A percentile compares a stretch with the other conserved stretches of the same genome.
Conservation (phyloP, 1,140 invertebrate genomes). For the Cecropterus lyciades region DNA sequence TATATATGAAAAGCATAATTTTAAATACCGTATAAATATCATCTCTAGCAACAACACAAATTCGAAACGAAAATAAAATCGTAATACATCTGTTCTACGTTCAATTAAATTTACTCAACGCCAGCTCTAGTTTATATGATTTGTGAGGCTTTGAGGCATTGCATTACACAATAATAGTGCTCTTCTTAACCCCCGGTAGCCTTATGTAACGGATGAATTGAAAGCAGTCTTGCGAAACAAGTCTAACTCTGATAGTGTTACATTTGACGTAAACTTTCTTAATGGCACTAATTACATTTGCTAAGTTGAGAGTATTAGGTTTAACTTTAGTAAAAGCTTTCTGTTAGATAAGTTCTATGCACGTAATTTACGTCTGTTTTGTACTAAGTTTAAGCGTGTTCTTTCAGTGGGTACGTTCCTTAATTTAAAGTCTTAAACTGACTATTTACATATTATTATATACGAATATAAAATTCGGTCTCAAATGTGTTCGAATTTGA, state of each 20-base stretch:
- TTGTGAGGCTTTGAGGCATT: constrained; percentile 29
- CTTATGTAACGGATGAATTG: constrained; percentile 30
- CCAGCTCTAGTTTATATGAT: constrained; percentile 26
- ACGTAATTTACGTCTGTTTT: background rate
- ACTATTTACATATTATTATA: no score
- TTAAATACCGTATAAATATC: no score
- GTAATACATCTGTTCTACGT: constrained; percentile 1
- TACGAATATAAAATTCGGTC: no score
- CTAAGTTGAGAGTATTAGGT: background rate
- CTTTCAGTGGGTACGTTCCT: no score
- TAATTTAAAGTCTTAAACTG: no score
- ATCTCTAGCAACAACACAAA: no score
- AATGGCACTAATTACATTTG: background rate
- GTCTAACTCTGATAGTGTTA: constrained; percentile 10
- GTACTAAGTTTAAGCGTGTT: no score
- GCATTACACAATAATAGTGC: constrained; percentile 24
- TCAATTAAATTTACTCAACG: constrained; percentile 17
- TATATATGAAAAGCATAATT: no score
- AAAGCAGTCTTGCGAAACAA: constrained; percentile 23
- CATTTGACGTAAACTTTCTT: constrained; percentile 11
- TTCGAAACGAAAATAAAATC: no score
- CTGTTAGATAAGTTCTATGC: background rate
- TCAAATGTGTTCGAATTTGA: no score
- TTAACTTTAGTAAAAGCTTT: background rate
- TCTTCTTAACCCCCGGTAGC: constrained; percentile 33